Base-by-base conservation (phyloP, 1,140 invertebrate species). In the Planococcus citri region DNA sequence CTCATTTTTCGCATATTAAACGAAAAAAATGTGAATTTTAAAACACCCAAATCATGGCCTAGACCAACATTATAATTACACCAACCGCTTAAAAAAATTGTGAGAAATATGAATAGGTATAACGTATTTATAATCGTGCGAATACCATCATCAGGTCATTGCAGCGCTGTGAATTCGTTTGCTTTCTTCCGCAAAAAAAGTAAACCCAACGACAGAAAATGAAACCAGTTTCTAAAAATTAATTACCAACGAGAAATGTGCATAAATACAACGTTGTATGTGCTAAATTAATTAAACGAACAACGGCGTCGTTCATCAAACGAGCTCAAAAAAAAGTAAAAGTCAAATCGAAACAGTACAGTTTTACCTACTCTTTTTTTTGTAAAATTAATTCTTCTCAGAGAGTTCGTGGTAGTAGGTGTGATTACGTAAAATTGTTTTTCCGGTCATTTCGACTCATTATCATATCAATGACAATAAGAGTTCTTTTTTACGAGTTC, bases 371-470 rank as follows among this genome's bases (percentile, higher is more conserved):
- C n/a, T 51, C 17, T 51, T 9, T 17, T 51, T 51, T 51, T 51
- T n/a, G 41, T 51, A 51, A 51, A 51, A 51, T 51, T 51, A 51
- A 51, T 51, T 51, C 17, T 51, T 51, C 41, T 51, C 41, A 51
- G 12, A n/a, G n/a, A n/a, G n/a, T n/a, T n/a, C n/a, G n/a, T 17
- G 17, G 4, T 20, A 6, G n/a, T 51, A 51, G 41, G 41, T 51
- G 41, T 51, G 6, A 51, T 51, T 51, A 51, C 41, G 41, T 51
- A 51, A 51, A 51, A 9, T 20, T 37, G n/a, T 51, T 51, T 51
- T 51, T 51, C 41, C 41, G 41, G 41, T 17, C 41, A 51, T 51
- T 51, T 51, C 17, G 41, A 20, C 41, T 51, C 41, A 51, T 51
- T 51, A 17, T 51, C 41, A 51, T 51, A 51, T 51, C 41, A 51